These are phyloP conservation scores for Sarcophaga carnaria DNA, from an alignment of 2,888 invertebrate genomes.

Conservation along the genomic window DNA sequence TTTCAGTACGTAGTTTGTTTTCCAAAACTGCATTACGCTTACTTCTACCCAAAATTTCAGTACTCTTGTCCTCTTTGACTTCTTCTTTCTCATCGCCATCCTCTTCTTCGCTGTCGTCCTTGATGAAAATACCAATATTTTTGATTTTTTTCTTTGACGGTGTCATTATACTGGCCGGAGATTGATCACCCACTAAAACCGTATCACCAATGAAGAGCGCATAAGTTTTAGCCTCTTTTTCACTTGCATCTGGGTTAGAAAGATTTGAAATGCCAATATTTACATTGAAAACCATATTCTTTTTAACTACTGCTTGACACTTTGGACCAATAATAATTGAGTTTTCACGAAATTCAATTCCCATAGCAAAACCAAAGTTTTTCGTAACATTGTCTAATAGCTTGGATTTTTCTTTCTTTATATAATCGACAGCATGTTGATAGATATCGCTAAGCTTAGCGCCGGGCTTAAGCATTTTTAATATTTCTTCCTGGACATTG, in stretches of 20 bases:
- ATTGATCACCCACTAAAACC: conserved; percentile 95
- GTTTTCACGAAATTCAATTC: conserved; percentile 98
- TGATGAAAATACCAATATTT: conserved; percentile 96
- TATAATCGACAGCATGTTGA: conserved; percentile 89
- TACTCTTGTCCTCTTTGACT: conserved; percentile 85
- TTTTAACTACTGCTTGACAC: conserved; percentile 89
- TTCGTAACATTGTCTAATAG: conserved; percentile 95
- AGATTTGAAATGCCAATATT: conserved; percentile 95
- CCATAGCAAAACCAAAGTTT: conserved; percentile 98
- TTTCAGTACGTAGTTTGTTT: conserved; percentile 95
- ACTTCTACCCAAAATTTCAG: conserved; percentile 84
- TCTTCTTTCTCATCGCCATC: conserved; percentile 89
- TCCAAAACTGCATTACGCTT: conserved; percentile 96
- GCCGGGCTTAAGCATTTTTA: conserved; percentile 92
- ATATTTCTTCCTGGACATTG: conserved; percentile 93
- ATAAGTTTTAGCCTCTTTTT: conserved; percentile 94
- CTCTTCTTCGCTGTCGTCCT: conserved; percentile 93
- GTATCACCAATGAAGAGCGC: conserved; percentile 98
- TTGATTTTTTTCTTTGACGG: conserved; percentile 97
- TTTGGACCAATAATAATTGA: conserved; percentile 96
- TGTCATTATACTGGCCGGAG: conserved; percentile 93
- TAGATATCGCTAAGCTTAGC: conserved; percentile 93
- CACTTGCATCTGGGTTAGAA: conserved; percentile 90
- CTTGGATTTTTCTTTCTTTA: conserved; percentile 93
- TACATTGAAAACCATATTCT: conserved; percentile 98